Evolutionary conservation across 1,140 invertebrate genomes (phyloP).

Genomic region (Pseudoatta argentina): DNA sequence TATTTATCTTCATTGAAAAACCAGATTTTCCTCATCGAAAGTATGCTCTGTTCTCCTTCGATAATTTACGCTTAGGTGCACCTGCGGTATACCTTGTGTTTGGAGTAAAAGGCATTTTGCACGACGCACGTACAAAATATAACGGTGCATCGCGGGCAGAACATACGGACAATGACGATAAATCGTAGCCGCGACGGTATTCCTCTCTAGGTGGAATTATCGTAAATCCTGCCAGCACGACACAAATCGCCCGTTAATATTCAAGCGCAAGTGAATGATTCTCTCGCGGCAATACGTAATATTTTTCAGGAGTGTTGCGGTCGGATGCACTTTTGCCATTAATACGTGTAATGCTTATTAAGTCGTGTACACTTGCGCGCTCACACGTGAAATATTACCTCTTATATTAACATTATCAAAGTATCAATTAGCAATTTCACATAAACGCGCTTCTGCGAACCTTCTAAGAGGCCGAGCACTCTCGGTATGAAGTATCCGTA

Average conservation of each 20-base stretch:
- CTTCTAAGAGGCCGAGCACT: neutral
- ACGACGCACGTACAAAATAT: conserved; percentile 43
- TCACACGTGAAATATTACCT: conserved; percentile 15
- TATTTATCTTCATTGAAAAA: conserved; percentile 5
- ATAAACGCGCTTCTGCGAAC: neutral
- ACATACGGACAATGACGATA: conserved; percentile 46
- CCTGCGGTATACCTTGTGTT: conserved; percentile 8
- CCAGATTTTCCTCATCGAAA: neutral
- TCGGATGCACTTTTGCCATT: conserved; percentile 34
- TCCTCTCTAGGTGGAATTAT: conserved; percentile 27
- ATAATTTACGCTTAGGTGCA: neutral
- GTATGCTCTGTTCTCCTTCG: neutral
- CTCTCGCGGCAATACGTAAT: conserved; percentile 33
- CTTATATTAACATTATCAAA: neutral
- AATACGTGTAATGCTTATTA: conserved; percentile 39
- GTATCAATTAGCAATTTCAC: conserved; percentile 18
- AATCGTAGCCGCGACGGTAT: conserved; percentile 25
- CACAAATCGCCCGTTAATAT: conserved; percentile 52
- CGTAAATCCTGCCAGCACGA: conserved; percentile 34
- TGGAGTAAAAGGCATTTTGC: conserved; percentile 1
- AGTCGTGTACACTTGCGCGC: neutral
- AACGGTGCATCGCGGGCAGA: conserved; percentile 45
- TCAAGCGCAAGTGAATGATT: conserved; percentile 43
- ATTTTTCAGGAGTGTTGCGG: conserved; percentile 39
- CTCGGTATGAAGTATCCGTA: neutral